These are phyloP conservation scores for Irena cyanogastra DNA, from an alignment of 2,113 vertebrate species.

Conservation along the genomic window DNA sequence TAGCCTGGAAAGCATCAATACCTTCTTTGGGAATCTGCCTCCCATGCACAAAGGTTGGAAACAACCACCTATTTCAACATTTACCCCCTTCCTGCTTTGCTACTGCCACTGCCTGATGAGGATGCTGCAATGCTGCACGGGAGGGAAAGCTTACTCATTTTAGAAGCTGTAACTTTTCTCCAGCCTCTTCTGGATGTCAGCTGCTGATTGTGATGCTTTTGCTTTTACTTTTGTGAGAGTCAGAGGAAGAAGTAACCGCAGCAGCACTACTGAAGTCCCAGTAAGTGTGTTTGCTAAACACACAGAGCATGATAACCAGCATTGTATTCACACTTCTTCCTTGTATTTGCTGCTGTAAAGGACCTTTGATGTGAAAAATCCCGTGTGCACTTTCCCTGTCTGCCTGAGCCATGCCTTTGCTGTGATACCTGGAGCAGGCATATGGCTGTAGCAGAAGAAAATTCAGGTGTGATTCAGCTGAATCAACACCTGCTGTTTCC, in stretches of 20 bases:
- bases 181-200: not conserved
- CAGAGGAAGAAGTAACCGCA: not conserved
- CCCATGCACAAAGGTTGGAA: not conserved
- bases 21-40: not conserved
- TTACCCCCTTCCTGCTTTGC: not conserved
- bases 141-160: not conserved
- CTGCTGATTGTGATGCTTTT: not conserved
- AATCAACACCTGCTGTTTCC: not conserved
- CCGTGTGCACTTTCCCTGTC: accelerated
- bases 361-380: not conserved
- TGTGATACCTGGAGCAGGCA: not conserved
- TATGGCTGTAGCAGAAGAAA: not conserved
- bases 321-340: not conserved
- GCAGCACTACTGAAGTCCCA: not conserved
- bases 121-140: accelerated
- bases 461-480: not conserved
- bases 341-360: not conserved
- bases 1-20: not conserved
- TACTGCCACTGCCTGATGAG: not conserved
- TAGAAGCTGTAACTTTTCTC: not conserved
- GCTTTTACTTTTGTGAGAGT: not conserved
- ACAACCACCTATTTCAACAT: not conserved
- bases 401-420: not conserved
- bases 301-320: not conserved
- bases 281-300: accelerated